Evolutionary conservation across 2,888 invertebrate species (phyloP).

Genomic region (Pseudococcus jackbeardsleyi): DNA sequence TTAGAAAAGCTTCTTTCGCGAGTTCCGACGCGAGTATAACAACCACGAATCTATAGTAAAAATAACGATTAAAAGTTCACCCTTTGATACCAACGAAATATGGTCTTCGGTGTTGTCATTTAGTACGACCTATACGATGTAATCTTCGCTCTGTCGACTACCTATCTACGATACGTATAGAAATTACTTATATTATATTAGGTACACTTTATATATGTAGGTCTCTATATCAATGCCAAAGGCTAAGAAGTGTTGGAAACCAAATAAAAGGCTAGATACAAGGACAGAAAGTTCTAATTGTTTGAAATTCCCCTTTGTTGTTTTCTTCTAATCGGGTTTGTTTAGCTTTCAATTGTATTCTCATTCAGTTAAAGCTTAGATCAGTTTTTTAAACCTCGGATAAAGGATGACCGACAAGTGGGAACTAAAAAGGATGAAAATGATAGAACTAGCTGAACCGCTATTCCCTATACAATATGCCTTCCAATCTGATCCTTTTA

Average conservation of each 20-base stretch:
- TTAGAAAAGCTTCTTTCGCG: slow-evolving; percentile 42
- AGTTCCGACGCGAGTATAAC: background rate
- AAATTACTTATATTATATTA: background rate
- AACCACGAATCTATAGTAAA: slow-evolving; percentile 29
- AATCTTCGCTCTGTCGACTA: no score
- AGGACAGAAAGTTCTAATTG: slow-evolving; percentile 60
- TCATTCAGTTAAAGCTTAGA: slow-evolving; percentile 62
- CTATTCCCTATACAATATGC: slow-evolving; percentile 61
- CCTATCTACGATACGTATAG: background rate
- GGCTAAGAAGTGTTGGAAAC: slow-evolving; percentile 5
- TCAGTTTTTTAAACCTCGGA: slow-evolving; percentile 60
- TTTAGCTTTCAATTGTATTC: slow-evolving; percentile 64
- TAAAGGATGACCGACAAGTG: slow-evolving; percentile 51
- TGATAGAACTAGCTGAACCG: slow-evolving; percentile 56
- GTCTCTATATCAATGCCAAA: background rate
- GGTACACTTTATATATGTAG: background rate
- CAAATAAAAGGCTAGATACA: slow-evolving; percentile 11
- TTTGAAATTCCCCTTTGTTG: slow-evolving; percentile 63
- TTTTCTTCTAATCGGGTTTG: slow-evolving; percentile 63
- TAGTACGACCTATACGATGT: no score
- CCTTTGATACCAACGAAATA: background rate
- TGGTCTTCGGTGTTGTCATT: no score
- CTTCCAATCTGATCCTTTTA: slow-evolving; percentile 56
- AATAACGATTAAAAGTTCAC: slow-evolving; percentile 38
- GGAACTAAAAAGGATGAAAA: slow-evolving; percentile 62